Evolutionary conservation across 1,140 invertebrate species (phyloP), one percentile per base, ranked within the genome.

Genomic region (Patella vulgata): DNA sequence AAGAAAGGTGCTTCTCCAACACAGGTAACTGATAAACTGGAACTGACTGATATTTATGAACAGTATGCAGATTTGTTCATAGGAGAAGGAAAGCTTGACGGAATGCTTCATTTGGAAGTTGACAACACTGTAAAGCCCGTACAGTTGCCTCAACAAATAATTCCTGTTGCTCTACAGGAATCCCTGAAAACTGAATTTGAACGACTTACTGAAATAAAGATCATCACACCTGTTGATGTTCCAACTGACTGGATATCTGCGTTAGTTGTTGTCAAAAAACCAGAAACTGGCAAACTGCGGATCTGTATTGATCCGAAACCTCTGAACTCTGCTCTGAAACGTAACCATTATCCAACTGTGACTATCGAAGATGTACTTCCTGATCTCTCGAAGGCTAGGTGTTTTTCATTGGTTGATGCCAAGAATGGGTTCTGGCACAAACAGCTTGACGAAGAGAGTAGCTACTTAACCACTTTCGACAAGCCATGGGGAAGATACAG

Each of bases 401-500:
- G 43, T 3, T 59, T 46, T 36, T 44, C 44, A 23, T 27, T 19
- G 48, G 14, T 78, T 11, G 78, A 82, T 62, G 66, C 63, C 3
- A 68, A 68, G 46, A 64, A 70, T 44, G 76, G 74, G 17, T 81
- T 77, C 58, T 78, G 68, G 63, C 74, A 80, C 21, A 43, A 77
- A 6, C 54, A 63, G 8, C 60, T 79, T 1, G 69, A 71, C 11
- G 68, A 63, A 47, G 53, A 23, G 58, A 53, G 17, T 12, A 59
- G 58, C 0, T 43, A 33, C 0, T 56, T 74, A 0, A 75, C 71
- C 8, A 80, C 73, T 1, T 81, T 80, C 39, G 74, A 67, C 19
- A 73, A 74, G 3, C 79, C 75, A 25, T 79, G 74, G 70, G 81
- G 82, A 19, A 54, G 71, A 39, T 85, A 80, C 57, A 60, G 71